These are phyloP conservation scores for Sesamia nonagrioides DNA, from an alignment of 1,140 invertebrate genomes.

Conservation along the genomic window DNA sequence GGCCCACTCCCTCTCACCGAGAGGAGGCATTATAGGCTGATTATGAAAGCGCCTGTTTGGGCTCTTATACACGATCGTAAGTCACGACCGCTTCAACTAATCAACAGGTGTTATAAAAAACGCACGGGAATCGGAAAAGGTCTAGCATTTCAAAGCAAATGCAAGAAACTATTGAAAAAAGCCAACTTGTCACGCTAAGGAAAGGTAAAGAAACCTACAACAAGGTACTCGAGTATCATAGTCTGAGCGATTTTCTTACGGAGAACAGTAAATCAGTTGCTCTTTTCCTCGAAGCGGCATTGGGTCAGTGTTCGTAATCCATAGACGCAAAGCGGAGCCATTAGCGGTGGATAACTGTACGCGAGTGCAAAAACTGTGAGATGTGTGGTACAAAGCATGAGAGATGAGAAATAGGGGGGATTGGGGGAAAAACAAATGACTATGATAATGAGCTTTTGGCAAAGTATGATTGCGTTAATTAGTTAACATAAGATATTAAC, in stretches of 20 bases:
- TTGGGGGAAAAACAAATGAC: not conserved
- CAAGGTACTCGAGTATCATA: not conserved
- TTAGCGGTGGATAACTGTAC: constrained; percentile 66
- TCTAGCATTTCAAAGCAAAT: not conserved
- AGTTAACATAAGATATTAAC: too few species aligned
- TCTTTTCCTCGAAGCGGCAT: constrained; percentile 59
- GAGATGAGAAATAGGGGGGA: constrained; percentile 1
- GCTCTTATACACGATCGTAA: too few species aligned
- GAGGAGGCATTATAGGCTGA: too few species aligned
- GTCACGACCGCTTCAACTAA: too few species aligned
- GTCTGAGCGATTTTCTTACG: constrained; percentile 42
- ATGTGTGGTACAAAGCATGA: constrained; percentile 50
- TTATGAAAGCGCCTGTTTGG: too few species aligned
- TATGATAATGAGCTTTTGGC: not conserved
- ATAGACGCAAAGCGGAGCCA: constrained; percentile 56
- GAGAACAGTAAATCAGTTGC: constrained; percentile 39
- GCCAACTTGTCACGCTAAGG: not conserved
- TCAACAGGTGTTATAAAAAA: too few species aligned
- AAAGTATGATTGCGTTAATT: not conserved
- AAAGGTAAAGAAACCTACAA: not conserved
- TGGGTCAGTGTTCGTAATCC: constrained; percentile 69
- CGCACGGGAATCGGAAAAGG: too few species aligned
- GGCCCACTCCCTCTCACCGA: too few species aligned
- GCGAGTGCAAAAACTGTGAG: constrained; percentile 63
- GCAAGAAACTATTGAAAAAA: not conserved